phyloP scores from a whole-genome alignment of 2,797 vertebrate species.

The Prionace glauca region DNA sequence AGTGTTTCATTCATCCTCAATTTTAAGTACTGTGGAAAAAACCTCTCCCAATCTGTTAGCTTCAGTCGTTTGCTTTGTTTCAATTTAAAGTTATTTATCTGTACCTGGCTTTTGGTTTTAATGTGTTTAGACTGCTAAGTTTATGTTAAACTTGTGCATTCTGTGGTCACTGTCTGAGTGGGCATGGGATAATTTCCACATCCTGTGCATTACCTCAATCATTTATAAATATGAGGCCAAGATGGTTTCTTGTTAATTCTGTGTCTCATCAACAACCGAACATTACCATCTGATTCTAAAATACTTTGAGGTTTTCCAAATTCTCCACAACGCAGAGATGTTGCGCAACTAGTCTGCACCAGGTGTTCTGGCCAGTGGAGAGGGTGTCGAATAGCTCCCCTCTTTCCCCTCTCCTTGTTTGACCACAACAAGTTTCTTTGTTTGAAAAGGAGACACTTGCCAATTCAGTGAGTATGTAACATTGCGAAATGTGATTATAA shows the following conservation, averaged over 20 bases:
- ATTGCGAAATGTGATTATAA: too few species aligned
- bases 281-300: background rate
- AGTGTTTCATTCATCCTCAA: background rate
- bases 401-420: too few species aligned
- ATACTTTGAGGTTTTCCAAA: too few species aligned
- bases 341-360: too few species aligned
- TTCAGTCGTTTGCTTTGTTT: background rate
- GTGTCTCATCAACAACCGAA: background rate
- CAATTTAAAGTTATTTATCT: background rate
- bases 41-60: background rate
- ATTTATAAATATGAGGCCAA: background rate
- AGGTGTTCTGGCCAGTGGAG: too few species aligned
- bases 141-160: background rate
- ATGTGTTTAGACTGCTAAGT: background rate
- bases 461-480: too few species aligned
- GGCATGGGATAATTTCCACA: background rate
- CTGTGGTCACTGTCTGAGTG: background rate
- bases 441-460: too few species aligned
- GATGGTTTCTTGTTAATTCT: background rate
- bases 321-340: too few species aligned
- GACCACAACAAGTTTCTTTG: too few species aligned
- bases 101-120: background rate
- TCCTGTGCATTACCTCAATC: background rate
- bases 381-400: too few species aligned
- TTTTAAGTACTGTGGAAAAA: background rate